Evolutionary conservation across 2,888 invertebrate species (phyloP).

Genomic region (Diloba caeruleocephala): DNA sequence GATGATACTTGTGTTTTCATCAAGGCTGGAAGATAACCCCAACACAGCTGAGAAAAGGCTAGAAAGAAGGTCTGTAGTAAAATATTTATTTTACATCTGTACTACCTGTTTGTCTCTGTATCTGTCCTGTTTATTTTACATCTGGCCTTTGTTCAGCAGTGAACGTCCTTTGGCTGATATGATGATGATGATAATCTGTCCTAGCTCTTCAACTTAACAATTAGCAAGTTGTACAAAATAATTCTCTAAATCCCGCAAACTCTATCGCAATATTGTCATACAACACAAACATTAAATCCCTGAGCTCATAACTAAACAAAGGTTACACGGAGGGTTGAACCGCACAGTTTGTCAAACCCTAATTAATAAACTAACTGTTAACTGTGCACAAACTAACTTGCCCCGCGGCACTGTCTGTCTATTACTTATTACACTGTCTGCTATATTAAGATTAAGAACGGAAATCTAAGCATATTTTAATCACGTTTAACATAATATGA

Average conservation of each 20-base stretch:
- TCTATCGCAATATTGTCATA: conserved; percentile 26
- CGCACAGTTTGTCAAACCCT: conserved; percentile 79
- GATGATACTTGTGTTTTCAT: conserved; percentile 34
- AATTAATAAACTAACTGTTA: conserved; percentile 74
- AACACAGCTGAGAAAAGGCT: no score
- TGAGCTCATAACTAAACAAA: conserved; percentile 47
- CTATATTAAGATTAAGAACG: conserved; percentile 22
- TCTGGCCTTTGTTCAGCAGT: no score
- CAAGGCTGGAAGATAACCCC: no score
- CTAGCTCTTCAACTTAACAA: no score
- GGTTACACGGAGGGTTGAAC: conserved; percentile 51
- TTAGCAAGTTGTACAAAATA: no score
- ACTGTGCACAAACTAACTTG: conserved; percentile 55
- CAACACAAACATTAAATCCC: conserved; percentile 36
- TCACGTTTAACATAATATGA: background rate
- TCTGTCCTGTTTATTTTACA: no score
- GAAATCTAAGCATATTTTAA: background rate
- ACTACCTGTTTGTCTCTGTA: no score
- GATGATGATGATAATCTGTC: no score
- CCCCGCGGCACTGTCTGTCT: conserved; percentile 54
- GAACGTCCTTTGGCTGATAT: no score
- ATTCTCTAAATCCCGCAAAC: background rate
- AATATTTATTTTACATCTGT: no score
- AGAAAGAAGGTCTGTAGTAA: no score
- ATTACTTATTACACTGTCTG: conserved; percentile 37